A percentile compares a stretch with the other conserved stretches of the same genome.
Conservation (phyloP, 2,797 vertebrate species). For the Carcharodon carcharias region DNA sequence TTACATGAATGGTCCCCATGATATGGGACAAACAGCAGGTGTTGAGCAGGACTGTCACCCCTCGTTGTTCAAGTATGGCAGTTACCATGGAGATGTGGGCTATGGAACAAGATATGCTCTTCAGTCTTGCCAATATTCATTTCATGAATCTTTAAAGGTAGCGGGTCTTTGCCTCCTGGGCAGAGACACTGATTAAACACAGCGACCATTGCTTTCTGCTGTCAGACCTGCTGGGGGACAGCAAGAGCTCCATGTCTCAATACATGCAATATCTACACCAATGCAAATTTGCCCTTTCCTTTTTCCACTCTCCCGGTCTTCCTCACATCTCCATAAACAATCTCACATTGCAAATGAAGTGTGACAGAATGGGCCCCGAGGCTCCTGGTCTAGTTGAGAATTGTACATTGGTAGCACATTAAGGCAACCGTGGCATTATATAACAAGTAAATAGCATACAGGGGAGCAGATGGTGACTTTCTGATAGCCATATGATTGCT, state of each 20-base stretch:
- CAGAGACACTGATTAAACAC: background rate
- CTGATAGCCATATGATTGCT: background rate
- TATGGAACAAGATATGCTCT: too few relatives aligned
- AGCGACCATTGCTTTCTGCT: background rate
- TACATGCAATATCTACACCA: background rate
- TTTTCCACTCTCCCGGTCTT: background rate
- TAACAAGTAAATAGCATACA: background rate
- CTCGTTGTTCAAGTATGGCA: background rate
- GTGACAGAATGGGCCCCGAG: background rate
- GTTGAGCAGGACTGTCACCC: background rate
- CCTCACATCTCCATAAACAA: background rate
- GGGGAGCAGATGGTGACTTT: background rate
- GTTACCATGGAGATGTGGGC: background rate
- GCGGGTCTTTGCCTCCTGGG: background rate
- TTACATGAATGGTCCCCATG: background rate
- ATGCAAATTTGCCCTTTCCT: background rate
- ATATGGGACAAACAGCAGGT: background rate
- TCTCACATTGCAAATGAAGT: slow-evolving; percentile 11
- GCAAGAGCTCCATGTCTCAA: background rate
- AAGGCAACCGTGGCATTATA: background rate
- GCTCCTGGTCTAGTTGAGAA: background rate
- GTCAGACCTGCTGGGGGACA: background rate
- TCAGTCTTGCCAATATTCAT: background rate
- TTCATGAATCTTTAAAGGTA: background rate
- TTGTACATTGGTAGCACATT: background rate